Percentiles rank a stretch among this genome's conserved stretches.
phyloP scores from a whole-genome alignment of 2,797 vertebrate genomes.

The Sebastes baramenuke region DNA sequence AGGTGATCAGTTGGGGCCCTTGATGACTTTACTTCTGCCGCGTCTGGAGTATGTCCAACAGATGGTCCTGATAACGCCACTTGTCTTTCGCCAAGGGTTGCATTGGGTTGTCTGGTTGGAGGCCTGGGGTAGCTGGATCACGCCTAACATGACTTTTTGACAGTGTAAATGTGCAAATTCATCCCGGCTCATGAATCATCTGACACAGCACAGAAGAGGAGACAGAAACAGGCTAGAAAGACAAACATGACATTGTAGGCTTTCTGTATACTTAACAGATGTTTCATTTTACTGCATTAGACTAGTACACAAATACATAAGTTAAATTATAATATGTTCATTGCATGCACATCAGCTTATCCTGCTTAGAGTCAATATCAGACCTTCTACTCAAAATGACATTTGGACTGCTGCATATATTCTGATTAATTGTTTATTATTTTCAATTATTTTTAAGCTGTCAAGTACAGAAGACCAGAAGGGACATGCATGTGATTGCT shows the following conservation, averaged over 20 bases:
- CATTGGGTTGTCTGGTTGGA: conserved; percentile 38
- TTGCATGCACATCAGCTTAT: neutral
- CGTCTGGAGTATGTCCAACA: conserved; percentile 63
- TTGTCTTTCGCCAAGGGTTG: conserved; percentile 50
- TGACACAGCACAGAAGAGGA: neutral
- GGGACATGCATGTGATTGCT: neutral
- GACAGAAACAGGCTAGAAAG: neutral
- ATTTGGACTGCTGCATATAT: neutral
- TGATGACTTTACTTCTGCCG: conserved; percentile 64
- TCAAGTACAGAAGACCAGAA: neutral
- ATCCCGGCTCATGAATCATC: conserved; percentile 31
- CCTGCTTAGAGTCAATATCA: neutral
- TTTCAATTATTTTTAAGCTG: neutral
- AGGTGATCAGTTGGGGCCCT: conserved; percentile 63
- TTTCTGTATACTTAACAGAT: neutral
- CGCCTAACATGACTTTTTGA: conserved; percentile 43
- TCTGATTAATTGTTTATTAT: neutral
- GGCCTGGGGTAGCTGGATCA: conserved; percentile 37
- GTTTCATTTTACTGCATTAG: neutral
- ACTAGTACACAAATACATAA: too few species aligned
- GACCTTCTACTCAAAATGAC: neutral
- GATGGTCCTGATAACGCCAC: conserved; percentile 65
- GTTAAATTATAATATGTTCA: neutral
- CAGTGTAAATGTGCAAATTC: conserved; percentile 39
- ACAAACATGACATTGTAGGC: neutral